Conservation (phyloP, 2,797 vertebrate genomes). For the Halcyon chelicuti region DNA sequence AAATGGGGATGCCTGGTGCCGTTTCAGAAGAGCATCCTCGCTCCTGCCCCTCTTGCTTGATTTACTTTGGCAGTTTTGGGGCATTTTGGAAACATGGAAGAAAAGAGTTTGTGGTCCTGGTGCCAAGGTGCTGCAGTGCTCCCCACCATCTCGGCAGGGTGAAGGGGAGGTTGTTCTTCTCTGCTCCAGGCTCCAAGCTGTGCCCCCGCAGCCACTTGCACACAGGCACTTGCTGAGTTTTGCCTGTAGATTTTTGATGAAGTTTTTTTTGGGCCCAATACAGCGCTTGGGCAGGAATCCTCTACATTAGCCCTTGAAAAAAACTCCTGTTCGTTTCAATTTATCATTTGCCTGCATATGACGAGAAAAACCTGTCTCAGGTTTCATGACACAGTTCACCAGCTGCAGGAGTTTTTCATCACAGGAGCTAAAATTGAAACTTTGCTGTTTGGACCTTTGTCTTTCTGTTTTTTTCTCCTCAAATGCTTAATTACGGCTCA, state of each 20-base stretch:
- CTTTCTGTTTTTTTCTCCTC: not conserved
- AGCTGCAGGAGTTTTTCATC: conserved; percentile 27
- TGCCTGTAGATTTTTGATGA: conserved; percentile 45
- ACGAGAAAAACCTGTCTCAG: conserved; percentile 27
- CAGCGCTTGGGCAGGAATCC: not conserved
- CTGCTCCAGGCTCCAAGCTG: rapidly evolving
- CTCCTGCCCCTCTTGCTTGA: not conserved
- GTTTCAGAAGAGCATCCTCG: not conserved
- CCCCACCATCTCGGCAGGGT: not conserved
- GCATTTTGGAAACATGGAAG: not conserved
- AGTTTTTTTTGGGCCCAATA: conserved; percentile 8
- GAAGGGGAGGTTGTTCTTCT: not conserved
- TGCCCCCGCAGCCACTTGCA: rapidly evolving
- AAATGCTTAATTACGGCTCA: not conserved
- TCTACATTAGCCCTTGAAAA: not conserved
- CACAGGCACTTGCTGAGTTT: not conserved
- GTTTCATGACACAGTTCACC: conserved; percentile 48
- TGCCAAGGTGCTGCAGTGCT: not conserved
- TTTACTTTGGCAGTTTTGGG: not conserved
- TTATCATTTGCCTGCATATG: conserved; percentile 24
- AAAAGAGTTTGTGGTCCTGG: not conserved
- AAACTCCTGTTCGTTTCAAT: not conserved
- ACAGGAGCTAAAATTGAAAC: conserved; percentile 3
- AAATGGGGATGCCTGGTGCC: not conserved
- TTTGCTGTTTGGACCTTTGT: not conserved